Conservation (phyloP, 2,888 invertebrate genomes). For the Aplocera efformata region DNA sequence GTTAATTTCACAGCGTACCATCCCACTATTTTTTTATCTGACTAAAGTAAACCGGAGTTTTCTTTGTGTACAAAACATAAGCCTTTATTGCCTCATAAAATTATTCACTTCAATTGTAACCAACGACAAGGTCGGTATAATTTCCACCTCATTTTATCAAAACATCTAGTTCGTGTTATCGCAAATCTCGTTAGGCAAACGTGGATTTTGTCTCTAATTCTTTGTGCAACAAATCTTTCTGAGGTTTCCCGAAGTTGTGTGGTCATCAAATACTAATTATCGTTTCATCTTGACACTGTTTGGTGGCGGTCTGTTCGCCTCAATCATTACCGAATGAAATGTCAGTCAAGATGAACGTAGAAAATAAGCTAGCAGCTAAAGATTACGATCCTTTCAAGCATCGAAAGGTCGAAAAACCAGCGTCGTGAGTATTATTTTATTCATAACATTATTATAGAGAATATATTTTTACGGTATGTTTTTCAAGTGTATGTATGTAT, state of each 20-base stretch:
- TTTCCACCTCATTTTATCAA: conserved; percentile 1
- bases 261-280: not conserved
- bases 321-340: conserved; percentile 23
- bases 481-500: too few species aligned
- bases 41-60: conserved; percentile 30
- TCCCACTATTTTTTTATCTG: conserved; percentile 18
- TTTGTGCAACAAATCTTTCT: too few species aligned
- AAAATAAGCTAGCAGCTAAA: conserved; percentile 23
- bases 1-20: conserved; percentile 9
- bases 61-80: conserved; percentile 37
- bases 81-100: conserved; percentile 34
- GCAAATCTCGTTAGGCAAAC: too few species aligned
- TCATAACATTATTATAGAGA: too few species aligned
- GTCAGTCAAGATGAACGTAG: conserved; percentile 35
- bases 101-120: conserved; percentile 22
- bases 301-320: conserved; percentile 4
- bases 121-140: conserved; percentile 3
- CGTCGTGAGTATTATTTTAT: conserved; percentile 59
- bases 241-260: too few species aligned
- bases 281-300: conserved; percentile 1
- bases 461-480: too few species aligned
- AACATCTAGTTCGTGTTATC: too few species aligned
- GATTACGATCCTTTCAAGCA: conserved; percentile 70
- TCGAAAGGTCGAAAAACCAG: conserved; percentile 66
- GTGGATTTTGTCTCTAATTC: too few species aligned